Conservation (phyloP, 1,140 invertebrate genomes). For the Drosophila pseudoobscura region DNA sequence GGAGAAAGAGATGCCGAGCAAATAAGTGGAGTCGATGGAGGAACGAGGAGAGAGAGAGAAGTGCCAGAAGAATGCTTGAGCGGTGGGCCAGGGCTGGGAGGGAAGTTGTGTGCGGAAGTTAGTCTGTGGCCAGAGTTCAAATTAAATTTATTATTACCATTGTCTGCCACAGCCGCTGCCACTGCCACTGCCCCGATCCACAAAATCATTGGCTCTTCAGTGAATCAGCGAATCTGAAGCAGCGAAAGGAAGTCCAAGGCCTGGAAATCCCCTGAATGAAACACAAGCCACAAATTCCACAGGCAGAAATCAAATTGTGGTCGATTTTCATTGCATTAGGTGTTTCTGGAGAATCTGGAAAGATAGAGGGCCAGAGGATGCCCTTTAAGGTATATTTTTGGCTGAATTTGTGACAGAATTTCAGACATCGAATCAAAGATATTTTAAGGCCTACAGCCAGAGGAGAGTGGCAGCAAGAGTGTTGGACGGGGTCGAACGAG, state of each 20-base stretch:
- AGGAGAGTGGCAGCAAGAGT: neutral
- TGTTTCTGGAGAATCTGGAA: neutral
- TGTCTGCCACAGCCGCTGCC: conserved; percentile 27
- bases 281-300: conserved; percentile 32
- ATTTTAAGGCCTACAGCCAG: too few relatives aligned
- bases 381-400: neutral
- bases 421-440: conserved; percentile 4
- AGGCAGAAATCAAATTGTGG: conserved; percentile 24
- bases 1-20: neutral
- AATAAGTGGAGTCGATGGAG: neutral
- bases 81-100: too few relatives aligned
- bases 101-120: conserved; percentile 1
- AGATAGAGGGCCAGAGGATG: neutral
- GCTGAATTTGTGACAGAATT: neutral
- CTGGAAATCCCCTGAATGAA: conserved; percentile 1
- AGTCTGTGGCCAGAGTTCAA: conserved; percentile 52
- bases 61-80: too few relatives aligned
- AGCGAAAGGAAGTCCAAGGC: too few relatives aligned
- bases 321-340: neutral
- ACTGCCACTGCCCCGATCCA: conserved; percentile 20
- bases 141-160: conserved; percentile 72
- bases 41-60: neutral
- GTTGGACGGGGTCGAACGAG: too few relatives aligned
- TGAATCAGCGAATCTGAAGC: conserved; percentile 9
- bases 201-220: neutral